Base-by-base conservation (phyloP, 23 tunicate species). In the Botrylloides violaceus region DNA sequence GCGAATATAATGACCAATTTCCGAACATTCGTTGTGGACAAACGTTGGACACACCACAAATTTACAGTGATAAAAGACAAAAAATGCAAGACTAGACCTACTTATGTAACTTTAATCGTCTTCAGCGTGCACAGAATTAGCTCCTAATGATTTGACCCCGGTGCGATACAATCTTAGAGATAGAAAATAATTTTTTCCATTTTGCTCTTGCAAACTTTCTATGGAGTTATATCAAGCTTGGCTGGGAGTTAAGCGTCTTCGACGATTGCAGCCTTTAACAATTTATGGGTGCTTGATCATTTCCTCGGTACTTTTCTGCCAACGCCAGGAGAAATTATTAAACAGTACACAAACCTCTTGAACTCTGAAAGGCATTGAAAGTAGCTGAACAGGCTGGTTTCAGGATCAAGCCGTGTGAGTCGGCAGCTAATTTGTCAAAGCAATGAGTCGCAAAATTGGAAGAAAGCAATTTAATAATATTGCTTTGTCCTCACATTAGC, bases 311-410 rank as follows among this genome's bases (percentile, higher is more conserved):
- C 4, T 27, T 63, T 63, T 34, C 70, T 3, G 3, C 36, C 34
- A 63, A 63, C 35, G 35, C 32, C 35, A 63, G 70, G 23, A 63
- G 33, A 63, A 63, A 63, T 63, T 63, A 63, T 63, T 15, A 63
- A 27, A 63, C 70, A 63, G 32, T 19, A 27, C 70, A 63, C 18
- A 63, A 63, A 63, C 34, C 33, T 63, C 35, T 43, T n/a, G 53
- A 15, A 43, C 53, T 43, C 53, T 43, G 53, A 43, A 43, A 43
- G 15, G 15, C n/a, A n/a, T n/a, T n/a, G n/a, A n/a, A n/a, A n/a
- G n/a, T n/a, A n/a, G n/a, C n/a, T n/a, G n/a, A n/a, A n/a, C n/a
- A n/a, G n/a, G n/a, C n/a, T n/a, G n/a, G n/a, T n/a, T n/a, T n/a
- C n/a, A n/a, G n/a, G n/a, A n/a, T n/a, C n/a, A n/a, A n/a, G n/a